These are phyloP conservation scores for Felis catus DNA, from an alignment of 2,113 vertebrate species.

Conservation along the genomic window F.catus_Fca126_mat1.0 CM031415.1:41736501-41737000, in stretches of 20 bases:
- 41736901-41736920: too few species aligned
- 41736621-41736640: fast-evolving
- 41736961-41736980: too few species aligned
- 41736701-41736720: background rate
- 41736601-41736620: background rate
- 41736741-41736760: background rate
- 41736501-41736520: background rate
- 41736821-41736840: background rate
- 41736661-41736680: background rate
- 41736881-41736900: background rate
- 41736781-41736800: background rate
- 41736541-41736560: background rate
- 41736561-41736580: background rate
- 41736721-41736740: background rate
- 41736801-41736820: too few species aligned
- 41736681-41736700: background rate
- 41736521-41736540: background rate
- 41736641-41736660: background rate
- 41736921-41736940: too few species aligned
- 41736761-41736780: background rate
- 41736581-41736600: background rate
- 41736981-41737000: too few species aligned
- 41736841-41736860: background rate
- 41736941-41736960: too few species aligned
- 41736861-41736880: background rate